Evolutionary conservation across 1,140 invertebrate species (phyloP).

Genomic region (Aphelinus atriplicis): DNA sequence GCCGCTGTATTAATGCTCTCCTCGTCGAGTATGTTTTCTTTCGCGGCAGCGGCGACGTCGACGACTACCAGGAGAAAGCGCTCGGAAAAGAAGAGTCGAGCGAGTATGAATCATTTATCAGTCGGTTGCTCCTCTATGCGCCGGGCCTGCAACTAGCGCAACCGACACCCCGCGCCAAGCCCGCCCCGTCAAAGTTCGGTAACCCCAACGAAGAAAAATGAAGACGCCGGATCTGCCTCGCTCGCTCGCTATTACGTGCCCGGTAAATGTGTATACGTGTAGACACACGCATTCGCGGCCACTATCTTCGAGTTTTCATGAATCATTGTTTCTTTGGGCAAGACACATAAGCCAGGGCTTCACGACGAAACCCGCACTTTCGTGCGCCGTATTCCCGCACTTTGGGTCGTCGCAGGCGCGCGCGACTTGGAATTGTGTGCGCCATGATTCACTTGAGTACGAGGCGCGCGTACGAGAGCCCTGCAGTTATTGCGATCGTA

Average conservation of each 20-base stretch:
- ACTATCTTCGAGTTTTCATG: no score
- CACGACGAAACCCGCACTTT: no score
- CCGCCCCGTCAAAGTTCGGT: constrained; percentile 35
- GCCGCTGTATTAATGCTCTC: constrained; percentile 39
- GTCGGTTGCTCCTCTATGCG: constrained; percentile 22
- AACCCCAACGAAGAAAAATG: constrained; percentile 43
- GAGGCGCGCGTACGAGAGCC: no score
- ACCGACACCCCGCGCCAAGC: constrained; percentile 3
- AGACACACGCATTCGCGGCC: no score
- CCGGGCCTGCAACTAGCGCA: background rate
- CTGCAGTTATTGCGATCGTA: no score
- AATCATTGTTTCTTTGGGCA: no score
- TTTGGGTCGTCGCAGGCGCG: background rate
- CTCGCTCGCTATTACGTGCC: no score
- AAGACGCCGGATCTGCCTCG: constrained; percentile 18
- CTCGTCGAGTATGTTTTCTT: constrained; percentile 19
- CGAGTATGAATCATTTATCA: constrained; percentile 35
- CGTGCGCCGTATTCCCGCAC: background rate
- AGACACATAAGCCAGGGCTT: no score
- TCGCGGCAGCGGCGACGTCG: background rate
- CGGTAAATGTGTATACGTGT: no score
- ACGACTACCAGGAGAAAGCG: background rate
- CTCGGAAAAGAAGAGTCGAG: constrained; percentile 11
- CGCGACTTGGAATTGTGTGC: background rate
- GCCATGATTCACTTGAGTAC: no score